These are phyloP conservation scores for Spea hammondii DNA, from an alignment of 2,797 vertebrate genomes.

Conservation along the genomic window DNA sequence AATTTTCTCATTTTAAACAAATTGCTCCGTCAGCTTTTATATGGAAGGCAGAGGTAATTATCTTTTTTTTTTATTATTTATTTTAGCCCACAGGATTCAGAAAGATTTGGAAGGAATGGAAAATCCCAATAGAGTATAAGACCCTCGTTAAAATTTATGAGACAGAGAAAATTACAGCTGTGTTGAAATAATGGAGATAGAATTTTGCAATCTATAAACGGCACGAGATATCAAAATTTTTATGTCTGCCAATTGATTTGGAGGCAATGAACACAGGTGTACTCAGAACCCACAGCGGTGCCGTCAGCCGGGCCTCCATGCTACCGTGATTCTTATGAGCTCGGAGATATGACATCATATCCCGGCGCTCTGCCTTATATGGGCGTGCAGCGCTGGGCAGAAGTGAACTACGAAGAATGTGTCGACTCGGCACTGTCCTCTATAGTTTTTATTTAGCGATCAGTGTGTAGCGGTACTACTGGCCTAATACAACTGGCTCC, in stretches of 20 bases:
- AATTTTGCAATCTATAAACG: conserved; percentile 36
- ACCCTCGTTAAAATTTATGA: conserved; percentile 61
- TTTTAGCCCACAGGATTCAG: conserved; percentile 12
- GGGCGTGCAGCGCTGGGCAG: no score
- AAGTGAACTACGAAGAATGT: no score
- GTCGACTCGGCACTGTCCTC: no score
- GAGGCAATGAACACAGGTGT: no score
- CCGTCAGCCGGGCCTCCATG: no score
- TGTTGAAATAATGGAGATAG: conserved; percentile 53
- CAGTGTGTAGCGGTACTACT: no score
- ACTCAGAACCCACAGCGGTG: no score
- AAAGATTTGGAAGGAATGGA: conserved; percentile 12
- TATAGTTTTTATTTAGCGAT: no score
- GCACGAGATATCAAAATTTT: neutral
- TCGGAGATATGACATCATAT: no score
- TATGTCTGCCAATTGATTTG: neutral
- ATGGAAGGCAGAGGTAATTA: conserved; percentile 26
- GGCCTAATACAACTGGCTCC: no score
- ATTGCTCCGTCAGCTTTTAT: conserved; percentile 27
- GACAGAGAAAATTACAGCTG: conserved; percentile 54
- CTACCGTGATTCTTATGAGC: no score
- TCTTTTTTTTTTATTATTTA: conserved; percentile 4
- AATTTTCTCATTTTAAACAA: conserved; percentile 9
- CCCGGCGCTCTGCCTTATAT: no score
- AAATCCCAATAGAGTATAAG: conserved; percentile 2